Conservation (phyloP, 2,888 invertebrate species). For the Anoncus sp. region DNA sequence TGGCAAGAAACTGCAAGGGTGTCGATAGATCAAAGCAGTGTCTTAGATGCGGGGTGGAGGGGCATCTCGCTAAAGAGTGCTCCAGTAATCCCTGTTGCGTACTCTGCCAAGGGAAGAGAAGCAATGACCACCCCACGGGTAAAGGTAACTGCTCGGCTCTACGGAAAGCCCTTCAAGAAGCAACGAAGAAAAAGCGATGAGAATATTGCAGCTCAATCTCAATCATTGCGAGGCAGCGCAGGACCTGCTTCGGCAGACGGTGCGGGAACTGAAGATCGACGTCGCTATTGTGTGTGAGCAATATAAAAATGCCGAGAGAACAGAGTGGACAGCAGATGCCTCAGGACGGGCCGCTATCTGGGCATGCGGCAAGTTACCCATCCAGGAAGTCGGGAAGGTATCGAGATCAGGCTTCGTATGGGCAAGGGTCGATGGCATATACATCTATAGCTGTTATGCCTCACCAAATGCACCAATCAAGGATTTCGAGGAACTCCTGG, state of each 20-base stretch:
- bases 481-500: slow-evolving; percentile 43
- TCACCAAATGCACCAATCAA: slow-evolving; percentile 55
- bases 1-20: slow-evolving; percentile 44
- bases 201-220: slow-evolving; percentile 63
- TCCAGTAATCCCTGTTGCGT: slow-evolving; percentile 19
- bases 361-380: slow-evolving; percentile 41
- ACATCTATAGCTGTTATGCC: slow-evolving; percentile 63
- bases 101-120: slow-evolving; percentile 40
- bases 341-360: slow-evolving; percentile 64
- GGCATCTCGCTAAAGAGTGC: slow-evolving; percentile 59
- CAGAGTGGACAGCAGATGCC: slow-evolving; percentile 55
- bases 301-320: slow-evolving; percentile 42
- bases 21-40: slow-evolving; percentile 37
- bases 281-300: slow-evolving; percentile 7
- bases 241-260: slow-evolving; percentile 56
- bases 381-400: slow-evolving; percentile 50
- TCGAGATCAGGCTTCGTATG: slow-evolving; percentile 59
- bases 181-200: slow-evolving; percentile 60
- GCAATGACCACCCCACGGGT: slow-evolving; percentile 45
- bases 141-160: slow-evolving; percentile 57
- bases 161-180: slow-evolving; percentile 38
- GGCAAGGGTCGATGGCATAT: slow-evolving; percentile 47
- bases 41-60: slow-evolving; percentile 54
- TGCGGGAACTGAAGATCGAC: slow-evolving; percentile 5
- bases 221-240: slow-evolving; percentile 65